phyloP scores from a whole-genome alignment of 2,797 vertebrate species.

The Ctenopoma multispine region DNA sequence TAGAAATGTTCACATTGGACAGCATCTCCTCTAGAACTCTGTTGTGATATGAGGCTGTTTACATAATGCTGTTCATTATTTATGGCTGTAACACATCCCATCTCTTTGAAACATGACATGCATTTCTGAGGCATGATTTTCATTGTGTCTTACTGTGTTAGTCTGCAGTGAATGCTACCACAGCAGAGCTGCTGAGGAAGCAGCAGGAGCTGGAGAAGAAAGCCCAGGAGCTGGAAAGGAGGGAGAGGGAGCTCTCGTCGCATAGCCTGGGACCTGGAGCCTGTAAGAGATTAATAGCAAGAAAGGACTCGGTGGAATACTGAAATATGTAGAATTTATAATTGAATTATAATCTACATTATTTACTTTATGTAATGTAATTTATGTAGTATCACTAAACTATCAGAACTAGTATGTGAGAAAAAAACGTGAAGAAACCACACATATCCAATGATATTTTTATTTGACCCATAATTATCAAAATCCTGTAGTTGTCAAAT shows the following conservation, averaged over 20 bases:
- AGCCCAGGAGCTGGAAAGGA: conserved; percentile 91
- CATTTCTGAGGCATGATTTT: conserved; percentile 10
- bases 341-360: not conserved
- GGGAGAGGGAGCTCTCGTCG: conserved; percentile 91
- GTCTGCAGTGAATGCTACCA: conserved; percentile 80
- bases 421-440: no score
- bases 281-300: conserved; percentile 74
- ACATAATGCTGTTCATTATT: conserved; percentile 29
- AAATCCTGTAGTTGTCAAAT: no score
- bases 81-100: not conserved
- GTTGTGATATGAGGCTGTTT: not conserved
- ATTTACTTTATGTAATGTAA: not conserved
- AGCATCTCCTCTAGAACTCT: conserved; percentile 16
- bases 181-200: conserved; percentile 91
- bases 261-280: conserved; percentile 85
- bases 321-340: not conserved
- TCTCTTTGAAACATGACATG: conserved; percentile 19
- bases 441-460: no score
- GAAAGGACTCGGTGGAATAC: no score
- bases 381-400: no score
- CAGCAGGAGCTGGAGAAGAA: conserved; percentile 97
- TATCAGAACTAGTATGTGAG: not conserved
- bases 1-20: not conserved
- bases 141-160: conserved; percentile 40
- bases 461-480: no score